Base-by-base conservation (phyloP, 1,140 invertebrate genomes). In the Drosophila triauraria region DNA sequence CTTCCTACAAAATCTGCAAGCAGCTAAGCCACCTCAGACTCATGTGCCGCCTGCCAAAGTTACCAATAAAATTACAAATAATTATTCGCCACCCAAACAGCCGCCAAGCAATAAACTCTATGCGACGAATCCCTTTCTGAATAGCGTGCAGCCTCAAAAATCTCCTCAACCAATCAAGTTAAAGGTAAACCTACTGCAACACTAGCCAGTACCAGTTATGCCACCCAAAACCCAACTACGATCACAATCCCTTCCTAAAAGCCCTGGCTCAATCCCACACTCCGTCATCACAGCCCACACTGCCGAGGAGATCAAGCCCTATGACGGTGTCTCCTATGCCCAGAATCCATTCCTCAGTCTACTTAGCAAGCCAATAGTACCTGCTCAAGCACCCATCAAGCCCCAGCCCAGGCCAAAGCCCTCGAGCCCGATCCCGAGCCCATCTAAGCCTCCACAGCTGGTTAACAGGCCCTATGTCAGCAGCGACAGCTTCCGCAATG, bases 401-500 rank as follows among this genome's bases (percentile, higher is more conserved):
- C 46, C 47, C 42, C 13, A 20, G 59, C 44, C 35, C 9, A 20
- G 15, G 62, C 51, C 35, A 4, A 54, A 38, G 46, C 80, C 43
- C 15, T 20, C 27, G 20, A 60, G 65, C 13, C 9, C 51, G 20
- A 60, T 62, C 13, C 9, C 51, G 13, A 47, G 68, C 47, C 46
- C 62, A 62, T 44, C 62, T 62, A 65, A 78, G 40, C 30, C 64
- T 44, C 15, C 51, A 40, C 56, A 77, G 17, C 10, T 47, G 56
- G 27, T 44, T 15, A 47, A 48, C 46, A 79, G 67, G 25, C 57
- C 77, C 25, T 88, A 88, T 32, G 56, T 88, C 42, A 88, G 74
- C 51, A 88, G 84, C 48, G 78, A 88, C 40, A 84, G 65, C 30
- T 88, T 88, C 72, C 84, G 84, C 30, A 42, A 90, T n/a, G 84